phyloP scores from a whole-genome alignment of 2,113 vertebrate genomes.

The Corydoras sp. region DNA sequence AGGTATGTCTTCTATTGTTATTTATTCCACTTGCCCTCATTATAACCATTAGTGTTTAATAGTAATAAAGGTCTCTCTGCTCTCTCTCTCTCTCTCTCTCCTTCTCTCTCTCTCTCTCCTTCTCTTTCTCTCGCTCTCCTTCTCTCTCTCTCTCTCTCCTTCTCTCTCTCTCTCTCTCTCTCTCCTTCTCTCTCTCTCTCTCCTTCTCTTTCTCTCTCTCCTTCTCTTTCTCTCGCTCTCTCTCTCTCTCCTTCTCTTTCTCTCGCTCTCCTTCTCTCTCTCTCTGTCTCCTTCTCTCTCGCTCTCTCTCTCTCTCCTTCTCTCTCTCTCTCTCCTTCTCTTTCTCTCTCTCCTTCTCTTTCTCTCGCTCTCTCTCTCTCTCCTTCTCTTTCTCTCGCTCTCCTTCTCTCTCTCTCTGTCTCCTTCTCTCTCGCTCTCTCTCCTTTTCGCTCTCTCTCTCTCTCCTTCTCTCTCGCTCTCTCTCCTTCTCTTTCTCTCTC shows the following conservation, averaged over 20 bases:
- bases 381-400: too few species aligned
- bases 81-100: slow-evolving; percentile 1
- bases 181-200: not conserved
- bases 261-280: too few species aligned
- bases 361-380: not conserved
- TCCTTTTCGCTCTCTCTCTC: slow-evolving; percentile 5
- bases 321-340: slow-evolving; percentile 5
- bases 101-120: not conserved
- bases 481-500: not conserved
- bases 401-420: not conserved
- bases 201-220: slow-evolving; percentile 3
- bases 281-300: too few species aligned
- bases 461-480: slow-evolving; percentile 4
- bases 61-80: not conserved
- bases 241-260: slow-evolving; percentile 13
- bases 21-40: not conserved
- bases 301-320: not conserved
- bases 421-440: not conserved
- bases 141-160: slow-evolving; percentile 9
- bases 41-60: not conserved
- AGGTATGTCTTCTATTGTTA: slow-evolving; percentile 62
- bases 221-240: too few species aligned
- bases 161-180: slow-evolving; percentile 5
- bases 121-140: too few species aligned
- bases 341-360: slow-evolving; percentile 5